Evolutionary conservation across 2,113 vertebrate genomes (phyloP).

Genomic region (Neolamprologus ventralis): DNA sequence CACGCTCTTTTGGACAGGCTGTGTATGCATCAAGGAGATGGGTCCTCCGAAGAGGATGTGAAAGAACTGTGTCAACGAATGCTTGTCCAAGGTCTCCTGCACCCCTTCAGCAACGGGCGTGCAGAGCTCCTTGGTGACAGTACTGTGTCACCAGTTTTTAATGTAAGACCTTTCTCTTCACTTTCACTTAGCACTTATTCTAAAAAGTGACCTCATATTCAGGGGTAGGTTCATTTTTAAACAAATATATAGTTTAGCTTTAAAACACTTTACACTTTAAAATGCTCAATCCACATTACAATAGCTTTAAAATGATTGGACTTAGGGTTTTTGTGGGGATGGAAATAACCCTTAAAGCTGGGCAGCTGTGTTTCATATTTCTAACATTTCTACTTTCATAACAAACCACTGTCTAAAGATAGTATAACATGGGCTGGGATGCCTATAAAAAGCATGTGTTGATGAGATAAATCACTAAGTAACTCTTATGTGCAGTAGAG

Average conservation of each 20-base stretch:
- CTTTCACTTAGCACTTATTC: background rate
- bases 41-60: slow-evolving; percentile 70
- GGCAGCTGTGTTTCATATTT: background rate
- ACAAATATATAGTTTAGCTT: background rate
- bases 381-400: background rate
- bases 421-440: background rate
- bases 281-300: background rate
- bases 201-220: background rate
- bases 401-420: background rate
- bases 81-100: slow-evolving; percentile 80
- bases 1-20: slow-evolving; percentile 78
- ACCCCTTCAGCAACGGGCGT: slow-evolving; percentile 81
- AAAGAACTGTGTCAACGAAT: slow-evolving; percentile 83
- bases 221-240: background rate
- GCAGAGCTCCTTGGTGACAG: slow-evolving; percentile 71
- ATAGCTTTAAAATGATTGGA: background rate
- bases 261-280: background rate
- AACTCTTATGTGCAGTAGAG: background rate
- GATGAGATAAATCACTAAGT: background rate
- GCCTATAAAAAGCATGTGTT: background rate
- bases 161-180: slow-evolving; percentile 70
- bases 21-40: slow-evolving; percentile 75
- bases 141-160: slow-evolving; percentile 61
- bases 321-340: background rate
- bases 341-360: background rate